phyloP scores from a whole-genome alignment of 2,797 vertebrate species.

The Chelon labrosus region DNA sequence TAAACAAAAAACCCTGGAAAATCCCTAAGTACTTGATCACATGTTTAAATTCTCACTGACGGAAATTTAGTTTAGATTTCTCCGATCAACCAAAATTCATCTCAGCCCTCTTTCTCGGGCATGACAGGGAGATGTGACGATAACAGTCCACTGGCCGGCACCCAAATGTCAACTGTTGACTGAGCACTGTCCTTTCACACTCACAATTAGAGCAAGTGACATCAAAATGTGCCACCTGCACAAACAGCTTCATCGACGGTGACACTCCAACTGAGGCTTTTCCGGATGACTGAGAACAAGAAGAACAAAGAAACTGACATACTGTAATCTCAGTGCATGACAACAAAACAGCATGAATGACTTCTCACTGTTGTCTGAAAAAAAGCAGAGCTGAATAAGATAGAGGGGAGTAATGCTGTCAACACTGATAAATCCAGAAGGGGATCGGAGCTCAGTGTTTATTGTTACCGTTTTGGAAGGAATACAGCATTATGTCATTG shows the following conservation, averaged over 20 bases:
- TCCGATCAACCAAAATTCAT: conserved; percentile 23
- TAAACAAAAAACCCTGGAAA: neutral
- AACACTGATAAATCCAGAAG: neutral
- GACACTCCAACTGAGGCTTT: conserved; percentile 64
- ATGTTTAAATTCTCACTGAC: conserved; percentile 4
- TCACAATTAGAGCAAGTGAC: conserved; percentile 56
- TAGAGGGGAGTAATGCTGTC: conserved; percentile 1
- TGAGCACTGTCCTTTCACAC: conserved; percentile 58
- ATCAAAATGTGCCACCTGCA: conserved; percentile 74
- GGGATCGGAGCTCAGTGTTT: neutral
- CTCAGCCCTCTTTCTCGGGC: conserved; percentile 11
- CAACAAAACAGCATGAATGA: conserved; percentile 47
- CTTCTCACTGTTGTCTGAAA: conserved; percentile 32
- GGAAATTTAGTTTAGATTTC: conserved; percentile 4
- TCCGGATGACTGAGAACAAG: conserved; percentile 66
- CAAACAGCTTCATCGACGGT: conserved; percentile 70
- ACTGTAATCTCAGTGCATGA: conserved; percentile 60
- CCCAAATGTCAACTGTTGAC: conserved; percentile 52
- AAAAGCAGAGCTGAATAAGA: conserved; percentile 17
- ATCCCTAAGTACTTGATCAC: neutral
- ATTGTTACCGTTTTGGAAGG: neutral
- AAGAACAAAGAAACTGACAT: conserved; percentile 66
- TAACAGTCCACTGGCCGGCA: conserved; percentile 34
- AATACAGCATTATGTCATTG: neutral
- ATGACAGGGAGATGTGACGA: conserved; percentile 19